phyloP scores from a whole-genome alignment of 1,140 invertebrate genomes.

The Dinoponera quadriceps region DNA sequence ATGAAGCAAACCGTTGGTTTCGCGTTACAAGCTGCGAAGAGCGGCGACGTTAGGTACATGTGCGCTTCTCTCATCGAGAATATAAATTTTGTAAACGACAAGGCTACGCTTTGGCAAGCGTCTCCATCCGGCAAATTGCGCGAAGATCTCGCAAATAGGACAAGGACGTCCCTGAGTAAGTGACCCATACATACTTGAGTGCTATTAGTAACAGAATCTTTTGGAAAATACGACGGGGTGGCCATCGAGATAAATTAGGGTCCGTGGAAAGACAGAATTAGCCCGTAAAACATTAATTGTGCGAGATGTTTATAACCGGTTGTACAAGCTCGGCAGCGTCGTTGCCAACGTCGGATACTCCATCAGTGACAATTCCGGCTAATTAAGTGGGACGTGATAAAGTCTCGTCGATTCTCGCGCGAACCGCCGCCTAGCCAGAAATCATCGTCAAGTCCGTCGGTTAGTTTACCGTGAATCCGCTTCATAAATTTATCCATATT shows the following conservation, averaged over 20 bases:
- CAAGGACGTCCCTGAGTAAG: constrained; percentile 35
- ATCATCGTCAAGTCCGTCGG: not conserved
- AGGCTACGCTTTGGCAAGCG: constrained; percentile 36
- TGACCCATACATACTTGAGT: constrained; percentile 28
- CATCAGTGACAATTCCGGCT: not conserved
- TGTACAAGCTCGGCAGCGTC: not conserved
- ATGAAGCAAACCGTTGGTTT: not conserved
- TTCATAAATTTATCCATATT: constrained; percentile 22
- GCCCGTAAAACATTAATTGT: constrained; percentile 17
- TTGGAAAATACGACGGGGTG: not conserved
- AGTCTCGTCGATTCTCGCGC: constrained; percentile 11
- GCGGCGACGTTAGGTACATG: not conserved
- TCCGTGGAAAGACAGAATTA: not conserved
- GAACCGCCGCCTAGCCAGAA: not conserved
- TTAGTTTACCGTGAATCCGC: constrained; percentile 12
- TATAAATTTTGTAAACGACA: constrained; percentile 20
- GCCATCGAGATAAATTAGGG: constrained; percentile 1
- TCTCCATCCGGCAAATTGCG: constrained; percentile 16
- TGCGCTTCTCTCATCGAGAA: not conserved
- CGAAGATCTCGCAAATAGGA: constrained; percentile 26
- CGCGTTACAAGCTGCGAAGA: not conserved
- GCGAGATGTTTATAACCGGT: constrained; percentile 18
- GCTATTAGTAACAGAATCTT: constrained; percentile 36
- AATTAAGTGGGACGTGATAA: not conserved
- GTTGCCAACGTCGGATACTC: not conserved